A percentile compares a stretch with the other conserved stretches of the same genome.
Evolutionary conservation across 2,797 vertebrate genomes (phyloP).

Genomic region (Threskiornis aethiopicus): DNA sequence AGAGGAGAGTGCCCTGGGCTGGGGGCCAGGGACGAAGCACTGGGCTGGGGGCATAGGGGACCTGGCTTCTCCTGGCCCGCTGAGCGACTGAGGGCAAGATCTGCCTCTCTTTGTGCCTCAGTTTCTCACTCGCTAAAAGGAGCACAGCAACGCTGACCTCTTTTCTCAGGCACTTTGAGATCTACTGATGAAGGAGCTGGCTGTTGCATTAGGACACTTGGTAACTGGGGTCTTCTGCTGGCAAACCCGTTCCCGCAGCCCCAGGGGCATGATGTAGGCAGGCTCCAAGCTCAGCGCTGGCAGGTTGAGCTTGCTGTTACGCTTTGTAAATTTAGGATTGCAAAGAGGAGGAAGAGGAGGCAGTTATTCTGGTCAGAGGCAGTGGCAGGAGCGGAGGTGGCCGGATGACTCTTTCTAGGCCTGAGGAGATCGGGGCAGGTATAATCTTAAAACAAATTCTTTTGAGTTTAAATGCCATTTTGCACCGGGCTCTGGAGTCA

Average conservation of each 20-base stretch:
- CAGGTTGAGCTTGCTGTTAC: neutral
- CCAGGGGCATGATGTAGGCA: neutral
- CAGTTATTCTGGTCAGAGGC: neutral
- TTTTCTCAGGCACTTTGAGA: neutral
- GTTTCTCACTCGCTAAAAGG: neutral
- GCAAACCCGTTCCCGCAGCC: neutral
- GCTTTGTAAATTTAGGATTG: neutral
- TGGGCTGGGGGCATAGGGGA: neutral
- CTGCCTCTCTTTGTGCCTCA: neutral
- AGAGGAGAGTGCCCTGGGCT: neutral
- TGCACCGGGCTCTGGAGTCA: accelerated
- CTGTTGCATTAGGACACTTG: neutral
- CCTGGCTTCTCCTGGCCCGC: neutral
- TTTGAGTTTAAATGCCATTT: neutral
- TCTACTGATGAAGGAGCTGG: neutral
- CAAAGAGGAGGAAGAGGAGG: neutral
- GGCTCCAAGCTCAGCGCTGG: neutral
- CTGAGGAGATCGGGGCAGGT: neutral
- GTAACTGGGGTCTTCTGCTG: neutral
- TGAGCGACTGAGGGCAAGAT: neutral
- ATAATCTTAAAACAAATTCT: neutral
- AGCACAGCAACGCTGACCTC: neutral
- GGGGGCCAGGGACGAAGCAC: neutral
- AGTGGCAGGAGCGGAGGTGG: neutral
- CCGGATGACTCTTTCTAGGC: neutral